phyloP scores from a whole-genome alignment of 37 sponge, comb jelly and placozoan genomes.

The Aphrocallistes beatrix region DNA sequence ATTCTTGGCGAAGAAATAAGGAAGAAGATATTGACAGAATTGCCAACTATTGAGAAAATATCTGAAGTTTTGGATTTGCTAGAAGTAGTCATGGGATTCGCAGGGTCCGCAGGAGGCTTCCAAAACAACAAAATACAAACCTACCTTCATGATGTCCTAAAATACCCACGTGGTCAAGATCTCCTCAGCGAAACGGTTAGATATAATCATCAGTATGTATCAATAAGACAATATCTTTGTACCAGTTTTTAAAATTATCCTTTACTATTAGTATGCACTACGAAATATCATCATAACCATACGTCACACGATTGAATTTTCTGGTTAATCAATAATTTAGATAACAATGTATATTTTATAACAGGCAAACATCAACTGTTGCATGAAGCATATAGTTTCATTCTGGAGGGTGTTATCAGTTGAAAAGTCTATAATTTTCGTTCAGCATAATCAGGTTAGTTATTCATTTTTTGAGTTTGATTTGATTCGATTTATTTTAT shows the following conservation, averaged over 20 bases:
- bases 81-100: neutral
- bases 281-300: neutral
- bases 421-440: neutral
- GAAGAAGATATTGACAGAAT: neutral
- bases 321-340: neutral
- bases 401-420: neutral
- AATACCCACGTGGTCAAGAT: neutral
- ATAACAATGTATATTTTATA: neutral
- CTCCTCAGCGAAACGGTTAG: neutral
- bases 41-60: neutral
- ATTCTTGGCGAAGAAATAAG: neutral
- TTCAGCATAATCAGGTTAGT: neutral
- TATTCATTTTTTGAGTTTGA: neutral
- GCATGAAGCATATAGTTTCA: neutral
- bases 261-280: neutral
- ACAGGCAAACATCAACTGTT: neutral
- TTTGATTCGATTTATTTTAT: neutral
- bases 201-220: neutral
- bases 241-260: neutral
- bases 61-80: neutral
- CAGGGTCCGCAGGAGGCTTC: slow-evolving; percentile 17
- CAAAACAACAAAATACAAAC: neutral
- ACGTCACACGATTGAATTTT: neutral
- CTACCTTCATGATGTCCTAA: slow-evolving; percentile 2
- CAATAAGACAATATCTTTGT: neutral